phyloP scores from a whole-genome alignment of 2,888 invertebrate genomes.

The Melipona beecheii region DNA sequence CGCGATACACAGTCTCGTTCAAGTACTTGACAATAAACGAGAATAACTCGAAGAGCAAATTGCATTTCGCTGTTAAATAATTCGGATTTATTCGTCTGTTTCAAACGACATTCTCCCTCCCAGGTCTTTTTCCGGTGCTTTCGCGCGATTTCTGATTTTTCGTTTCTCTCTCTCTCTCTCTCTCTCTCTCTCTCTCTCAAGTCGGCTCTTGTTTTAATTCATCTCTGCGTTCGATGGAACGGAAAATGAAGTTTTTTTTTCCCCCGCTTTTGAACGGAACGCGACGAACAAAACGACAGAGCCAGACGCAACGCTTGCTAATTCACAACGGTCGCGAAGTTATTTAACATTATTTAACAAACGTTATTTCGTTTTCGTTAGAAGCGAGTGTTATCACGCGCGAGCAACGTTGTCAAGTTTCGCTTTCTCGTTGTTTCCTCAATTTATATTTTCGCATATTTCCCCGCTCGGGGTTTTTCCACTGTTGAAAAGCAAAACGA shows the following conservation, averaged over 20 bases:
- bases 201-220: too few relatives aligned
- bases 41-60: background rate
- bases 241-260: background rate
- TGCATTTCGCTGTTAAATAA: background rate
- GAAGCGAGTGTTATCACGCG: background rate
- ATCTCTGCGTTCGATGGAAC: background rate
- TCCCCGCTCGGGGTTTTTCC: background rate
- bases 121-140: background rate
- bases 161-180: background rate
- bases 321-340: background rate
- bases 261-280: background rate
- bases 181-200: background rate
- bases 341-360: background rate
- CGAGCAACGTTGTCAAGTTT: background rate
- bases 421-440: background rate
- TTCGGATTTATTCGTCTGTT: background rate
- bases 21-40: background rate
- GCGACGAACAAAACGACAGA: background rate
- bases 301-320: too few relatives aligned
- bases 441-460: background rate
- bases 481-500: background rate
- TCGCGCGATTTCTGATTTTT: background rate
- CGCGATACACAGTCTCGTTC: background rate
- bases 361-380: conserved; percentile 12
- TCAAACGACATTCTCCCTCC: background rate